A percentile compares a stretch with the other conserved stretches of the same genome.
Evolutionary conservation across 2,888 invertebrate genomes (phyloP).

Genomic region (Hirudinaria manillensis): DNA sequence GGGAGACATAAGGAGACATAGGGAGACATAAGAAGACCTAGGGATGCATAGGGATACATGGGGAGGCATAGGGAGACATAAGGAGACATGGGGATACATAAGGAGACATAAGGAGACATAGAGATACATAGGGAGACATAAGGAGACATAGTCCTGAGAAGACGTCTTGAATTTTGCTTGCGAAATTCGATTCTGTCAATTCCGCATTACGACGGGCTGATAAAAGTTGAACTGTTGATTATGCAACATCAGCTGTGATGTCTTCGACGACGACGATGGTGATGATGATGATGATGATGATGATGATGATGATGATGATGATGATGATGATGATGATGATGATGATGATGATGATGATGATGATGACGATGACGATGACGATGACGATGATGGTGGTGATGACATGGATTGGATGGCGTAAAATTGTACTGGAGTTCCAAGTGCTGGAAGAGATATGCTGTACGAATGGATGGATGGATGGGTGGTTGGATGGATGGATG

Average conservation of each 20-base stretch:
- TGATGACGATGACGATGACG: slow-evolving; percentile 1
- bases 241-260: background rate
- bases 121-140: background rate
- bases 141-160: background rate
- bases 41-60: background rate
- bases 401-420: background rate
- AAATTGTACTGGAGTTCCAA: too few relatives aligned
- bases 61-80: background rate
- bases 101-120: background rate
- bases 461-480: too few relatives aligned
- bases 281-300: slow-evolving; percentile 8
- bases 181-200: too few relatives aligned
- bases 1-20: background rate
- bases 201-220: too few relatives aligned
- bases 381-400: slow-evolving; percentile 16
- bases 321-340: background rate
- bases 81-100: background rate
- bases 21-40: background rate
- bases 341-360: background rate
- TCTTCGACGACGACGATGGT: background rate
- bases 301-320: slow-evolving; percentile 9
- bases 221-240: too few relatives aligned
- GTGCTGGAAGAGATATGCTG: too few relatives aligned
- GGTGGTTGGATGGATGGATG: too few relatives aligned
- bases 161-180: too few relatives aligned